Conservation (phyloP, 2,888 invertebrate genomes). For the Trilocha varians region DNA sequence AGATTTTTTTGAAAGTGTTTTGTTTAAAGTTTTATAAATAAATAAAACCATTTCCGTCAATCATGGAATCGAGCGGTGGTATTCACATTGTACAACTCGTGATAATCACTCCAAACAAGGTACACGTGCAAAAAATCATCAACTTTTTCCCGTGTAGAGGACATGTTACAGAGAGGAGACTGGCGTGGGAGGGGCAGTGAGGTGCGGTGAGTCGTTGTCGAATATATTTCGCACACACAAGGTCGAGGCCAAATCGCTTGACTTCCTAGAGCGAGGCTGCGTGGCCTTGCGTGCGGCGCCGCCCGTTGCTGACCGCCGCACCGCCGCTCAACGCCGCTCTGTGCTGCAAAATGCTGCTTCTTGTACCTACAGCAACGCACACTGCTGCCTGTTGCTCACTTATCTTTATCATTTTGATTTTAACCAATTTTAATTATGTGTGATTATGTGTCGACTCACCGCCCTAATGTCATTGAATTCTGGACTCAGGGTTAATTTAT, state of each 20-base stretch:
- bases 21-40: too few relatives aligned
- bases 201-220: conserved; percentile 40
- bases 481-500: too few relatives aligned
- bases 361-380: neutral
- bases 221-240: conserved; percentile 65
- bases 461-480: too few relatives aligned
- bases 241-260: conserved; percentile 64
- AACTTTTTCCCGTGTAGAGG: too few relatives aligned
- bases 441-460: too few relatives aligned
- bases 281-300: conserved; percentile 26
- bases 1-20: neutral
- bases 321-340: conserved; percentile 12
- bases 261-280: conserved; percentile 61
- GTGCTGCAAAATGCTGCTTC: neutral
- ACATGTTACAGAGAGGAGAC: neutral
- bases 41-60: too few relatives aligned
- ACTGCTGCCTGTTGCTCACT: neutral
- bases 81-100: too few relatives aligned
- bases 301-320: conserved; percentile 21
- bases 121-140: too few relatives aligned
- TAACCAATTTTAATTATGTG: too few relatives aligned
- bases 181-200: conserved; percentile 17
- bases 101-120: too few relatives aligned
- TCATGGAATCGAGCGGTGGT: too few relatives aligned
- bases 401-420: too few relatives aligned